A percentile compares a stretch with the other conserved stretches of the same genome.
Conservation (phyloP, 1,140 invertebrate genomes). For the Caenorhabditis brenneri region DNA sequence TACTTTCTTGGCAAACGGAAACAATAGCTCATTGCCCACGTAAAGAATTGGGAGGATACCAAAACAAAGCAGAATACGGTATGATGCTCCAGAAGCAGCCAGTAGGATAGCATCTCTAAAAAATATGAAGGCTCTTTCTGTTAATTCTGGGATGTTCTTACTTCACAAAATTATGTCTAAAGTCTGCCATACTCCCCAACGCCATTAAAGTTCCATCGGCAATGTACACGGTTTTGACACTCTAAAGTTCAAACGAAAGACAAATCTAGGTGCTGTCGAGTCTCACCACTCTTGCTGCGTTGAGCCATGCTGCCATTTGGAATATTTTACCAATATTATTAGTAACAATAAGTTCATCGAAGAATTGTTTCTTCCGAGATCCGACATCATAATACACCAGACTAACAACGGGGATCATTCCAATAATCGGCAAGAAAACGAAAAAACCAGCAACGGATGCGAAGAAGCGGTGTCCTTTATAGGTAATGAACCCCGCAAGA, state of each 20-base stretch:
- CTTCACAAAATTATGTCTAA: slow-evolving; percentile 19
- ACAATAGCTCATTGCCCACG: background rate
- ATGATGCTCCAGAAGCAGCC: slow-evolving; percentile 15
- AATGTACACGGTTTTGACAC: background rate
- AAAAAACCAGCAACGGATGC: slow-evolving; percentile 2
- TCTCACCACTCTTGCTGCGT: slow-evolving; percentile 19
- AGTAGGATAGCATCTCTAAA: background rate
- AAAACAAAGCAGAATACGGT: background rate
- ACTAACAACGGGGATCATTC: background rate
- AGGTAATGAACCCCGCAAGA: background rate
- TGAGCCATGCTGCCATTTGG: background rate
- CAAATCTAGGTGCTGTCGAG: background rate
- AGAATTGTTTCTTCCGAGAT: background rate
- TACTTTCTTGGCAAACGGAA: background rate
- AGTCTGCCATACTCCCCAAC: background rate
- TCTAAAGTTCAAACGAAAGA: background rate
- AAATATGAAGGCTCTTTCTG: background rate
- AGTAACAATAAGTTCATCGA: background rate
- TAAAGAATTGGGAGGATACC: background rate
- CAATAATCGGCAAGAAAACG: background rate
- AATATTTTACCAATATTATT: background rate
- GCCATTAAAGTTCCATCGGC: slow-evolving; percentile 20
- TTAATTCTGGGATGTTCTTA: no score
- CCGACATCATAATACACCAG: slow-evolving; percentile 8
- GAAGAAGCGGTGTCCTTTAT: slow-evolving; percentile 1